Evolutionary conservation across 2,113 vertebrate genomes (phyloP).

Genomic region (Oxyruncus cristatus): DNA sequence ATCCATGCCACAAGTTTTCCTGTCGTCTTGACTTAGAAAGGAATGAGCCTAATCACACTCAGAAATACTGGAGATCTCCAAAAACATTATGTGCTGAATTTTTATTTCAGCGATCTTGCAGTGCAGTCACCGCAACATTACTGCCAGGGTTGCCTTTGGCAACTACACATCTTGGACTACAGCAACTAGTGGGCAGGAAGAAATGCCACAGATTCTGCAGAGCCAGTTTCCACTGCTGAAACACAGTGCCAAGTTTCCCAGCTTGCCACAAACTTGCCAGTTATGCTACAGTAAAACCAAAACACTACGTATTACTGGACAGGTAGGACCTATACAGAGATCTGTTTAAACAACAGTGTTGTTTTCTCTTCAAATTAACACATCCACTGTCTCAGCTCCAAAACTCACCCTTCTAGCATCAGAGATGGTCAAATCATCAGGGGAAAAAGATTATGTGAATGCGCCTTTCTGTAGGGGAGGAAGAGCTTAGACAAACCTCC

Average conservation of each 20-base stretch:
- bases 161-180: neutral
- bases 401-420: neutral
- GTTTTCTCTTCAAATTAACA: neutral
- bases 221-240: neutral
- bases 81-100: neutral
- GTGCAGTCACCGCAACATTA: neutral
- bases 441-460: neutral
- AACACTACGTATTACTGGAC: neutral
- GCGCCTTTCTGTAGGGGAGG: neutral
- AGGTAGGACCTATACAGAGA: neutral
- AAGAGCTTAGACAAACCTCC: neutral
- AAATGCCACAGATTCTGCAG: conserved; percentile 1
- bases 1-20: neutral
- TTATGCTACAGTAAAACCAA: neutral
- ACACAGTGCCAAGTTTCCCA: neutral
- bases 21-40: neutral
- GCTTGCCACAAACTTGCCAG: neutral
- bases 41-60: neutral
- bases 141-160: neutral
- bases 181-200: neutral
- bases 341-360: rapidly evolving
- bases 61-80: neutral
- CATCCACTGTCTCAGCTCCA: neutral
- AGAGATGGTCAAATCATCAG: neutral
- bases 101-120: neutral